Base-by-base conservation (phyloP, 2,113 vertebrate genomes). In the Anarhynchus alexandrinus region DNA sequence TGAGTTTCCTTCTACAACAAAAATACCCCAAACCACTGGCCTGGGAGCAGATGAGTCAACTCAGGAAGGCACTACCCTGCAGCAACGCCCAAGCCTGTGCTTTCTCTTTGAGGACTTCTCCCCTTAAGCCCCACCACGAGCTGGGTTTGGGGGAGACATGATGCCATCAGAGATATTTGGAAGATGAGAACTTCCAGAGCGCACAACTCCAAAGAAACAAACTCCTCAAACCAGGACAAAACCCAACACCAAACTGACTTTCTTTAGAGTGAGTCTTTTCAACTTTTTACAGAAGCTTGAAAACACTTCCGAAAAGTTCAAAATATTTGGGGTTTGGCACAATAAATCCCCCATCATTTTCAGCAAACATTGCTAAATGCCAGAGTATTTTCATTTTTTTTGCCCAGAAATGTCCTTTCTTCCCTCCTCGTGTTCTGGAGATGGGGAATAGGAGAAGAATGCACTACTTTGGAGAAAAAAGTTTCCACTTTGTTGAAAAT, bases 251-350 rank as follows among this genome's bases (percentile, higher is more conserved):
- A 43, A 80, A 52, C 5, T 36, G 52, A 26, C 12, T 76, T 76
- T 64, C 7, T 43, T 66, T 69, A 20, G 10, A 45, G n/a, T 32
- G 54, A 82, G 57, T 52, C 15, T 57, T 77, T 30, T 77, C 45
- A 51, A 18, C 30, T 38, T 43, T 88, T 51, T 45, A 49, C 40
- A 61, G 34, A 76, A 72, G 43, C 45, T 71, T 52, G 30, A 88
- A 88, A 85, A 85, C 22, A 32, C 15, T 85, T 85, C 62, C 59
- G 38, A 73, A 36, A 94, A 72, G 62, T 76, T 85, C 12, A 69
- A 36, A 91, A 65, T 91, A 93, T 80, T 82, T 94, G 84, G 87
- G 90, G 84, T 95, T 94, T 95, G 93, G 93, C 91, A 93, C 71
- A 92, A 57, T 30, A 64, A 4, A 14, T n/a, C 15, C 70, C 21